Conservation (phyloP, 2,888 invertebrate species). For the Lacanobia wlatinum region DNA sequence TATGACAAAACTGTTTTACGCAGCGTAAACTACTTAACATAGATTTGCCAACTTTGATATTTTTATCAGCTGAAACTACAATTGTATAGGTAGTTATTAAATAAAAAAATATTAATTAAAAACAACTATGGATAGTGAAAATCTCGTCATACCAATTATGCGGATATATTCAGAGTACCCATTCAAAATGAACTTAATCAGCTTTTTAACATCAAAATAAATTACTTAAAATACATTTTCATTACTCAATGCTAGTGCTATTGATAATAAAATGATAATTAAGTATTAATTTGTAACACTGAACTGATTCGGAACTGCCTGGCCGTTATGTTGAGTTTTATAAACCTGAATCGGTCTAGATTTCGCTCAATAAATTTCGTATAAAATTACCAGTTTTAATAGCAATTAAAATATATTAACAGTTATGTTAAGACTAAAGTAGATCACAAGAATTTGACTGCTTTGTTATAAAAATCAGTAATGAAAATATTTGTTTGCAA, state of each 20-base stretch:
- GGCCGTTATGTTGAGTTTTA: conserved; percentile 42
- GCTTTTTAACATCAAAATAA: conserved; percentile 40
- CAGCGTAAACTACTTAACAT: conserved; percentile 6
- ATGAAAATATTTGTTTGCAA: conserved; percentile 15
- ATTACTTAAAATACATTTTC: conserved; percentile 62
- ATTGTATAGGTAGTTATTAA: not conserved
- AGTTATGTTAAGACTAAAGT: conserved; percentile 35
- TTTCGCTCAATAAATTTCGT: conserved; percentile 45
- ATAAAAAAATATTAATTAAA: too few species aligned
- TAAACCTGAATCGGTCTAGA: conserved; percentile 46
- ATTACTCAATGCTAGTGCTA: conserved; percentile 69
- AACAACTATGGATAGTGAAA: not conserved
- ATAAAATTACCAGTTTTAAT: conserved; percentile 51
- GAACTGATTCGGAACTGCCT: conserved; percentile 31
- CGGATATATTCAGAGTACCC: conserved; percentile 54
- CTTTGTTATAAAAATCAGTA: not conserved
- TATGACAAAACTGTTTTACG: conserved; percentile 44
- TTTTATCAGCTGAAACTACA: conserved; percentile 36
- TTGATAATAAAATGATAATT: conserved; percentile 68
- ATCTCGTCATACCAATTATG: conserved; percentile 34
- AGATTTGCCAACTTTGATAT: conserved; percentile 28
- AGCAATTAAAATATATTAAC: conserved; percentile 48
- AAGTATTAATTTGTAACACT: conserved; percentile 55
- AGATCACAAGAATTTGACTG: conserved; percentile 25
- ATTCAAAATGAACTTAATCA: conserved; percentile 37